Evolutionary conservation across 1,140 invertebrate species (phyloP).

Genomic region (Phocides pigmalion): DNA sequence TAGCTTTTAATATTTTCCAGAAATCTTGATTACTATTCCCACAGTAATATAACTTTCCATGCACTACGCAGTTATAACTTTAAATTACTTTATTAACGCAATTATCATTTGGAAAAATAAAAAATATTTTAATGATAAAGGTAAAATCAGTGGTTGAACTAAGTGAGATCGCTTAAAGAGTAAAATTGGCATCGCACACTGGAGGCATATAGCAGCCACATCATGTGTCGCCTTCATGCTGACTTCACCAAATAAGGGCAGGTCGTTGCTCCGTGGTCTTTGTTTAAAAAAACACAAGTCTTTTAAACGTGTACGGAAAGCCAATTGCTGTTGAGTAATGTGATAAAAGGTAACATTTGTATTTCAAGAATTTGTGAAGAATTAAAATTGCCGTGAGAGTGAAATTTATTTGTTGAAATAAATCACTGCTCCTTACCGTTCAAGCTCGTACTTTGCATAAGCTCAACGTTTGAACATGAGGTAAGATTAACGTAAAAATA

Average conservation of each 20-base stretch:
- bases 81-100: no score
- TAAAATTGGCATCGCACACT: slow-evolving; percentile 25
- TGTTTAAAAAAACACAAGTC: slow-evolving; percentile 79
- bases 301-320: slow-evolving; percentile 70
- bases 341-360: slow-evolving; percentile 60
- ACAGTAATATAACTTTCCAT: neutral
- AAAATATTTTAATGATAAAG: neutral
- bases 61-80: neutral
- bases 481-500: neutral
- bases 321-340: slow-evolving; percentile 65
- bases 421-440: slow-evolving; percentile 2
- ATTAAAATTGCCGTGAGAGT: slow-evolving; percentile 49
- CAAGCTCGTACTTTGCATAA: neutral
- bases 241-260: slow-evolving; percentile 78
- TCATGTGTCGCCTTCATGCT: slow-evolving; percentile 60
- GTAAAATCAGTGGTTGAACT: neutral
- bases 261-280: slow-evolving; percentile 76
- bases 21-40: slow-evolving; percentile 45
- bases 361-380: slow-evolving; percentile 52
- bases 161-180: slow-evolving; percentile 13
- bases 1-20: slow-evolving; percentile 58
- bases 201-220: slow-evolving; percentile 39
- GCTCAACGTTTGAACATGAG: no score
- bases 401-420: slow-evolving; percentile 41
- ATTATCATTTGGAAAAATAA: no score